These are phyloP conservation scores for Smittia aterrima DNA, from an alignment of 2,888 invertebrate genomes.

Conservation along the genomic window DNA sequence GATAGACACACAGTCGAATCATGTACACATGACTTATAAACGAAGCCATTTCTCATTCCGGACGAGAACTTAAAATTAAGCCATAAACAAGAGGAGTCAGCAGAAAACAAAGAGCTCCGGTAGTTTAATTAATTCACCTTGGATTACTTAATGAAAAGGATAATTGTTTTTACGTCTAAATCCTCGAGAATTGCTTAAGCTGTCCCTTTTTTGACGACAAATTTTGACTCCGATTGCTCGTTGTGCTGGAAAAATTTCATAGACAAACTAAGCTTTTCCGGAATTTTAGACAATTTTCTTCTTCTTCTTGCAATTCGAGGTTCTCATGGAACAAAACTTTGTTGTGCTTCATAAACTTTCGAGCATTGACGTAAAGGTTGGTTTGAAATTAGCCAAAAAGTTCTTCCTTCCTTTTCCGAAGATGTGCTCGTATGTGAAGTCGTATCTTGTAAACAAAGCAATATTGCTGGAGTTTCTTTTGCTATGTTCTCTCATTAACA, in stretches of 20 bases:
- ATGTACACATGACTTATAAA: constrained; percentile 34
- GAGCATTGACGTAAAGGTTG: neutral
- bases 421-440: neutral
- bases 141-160: constrained; percentile 33
- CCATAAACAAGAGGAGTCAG: constrained; percentile 26
- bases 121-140: constrained; percentile 35
- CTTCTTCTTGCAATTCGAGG: neutral
- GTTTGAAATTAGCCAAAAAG: neutral
- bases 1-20: neutral
- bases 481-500: constrained; percentile 11
- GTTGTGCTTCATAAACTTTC: neutral
- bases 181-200: neutral
- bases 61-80: constrained; percentile 16
- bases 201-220: constrained; percentile 4
- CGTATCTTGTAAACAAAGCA: neutral
- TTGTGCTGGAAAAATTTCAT: neutral
- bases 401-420: neutral
- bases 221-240: neutral
- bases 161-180: constrained; percentile 27
- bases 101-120: neutral
- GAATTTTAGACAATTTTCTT: neutral
- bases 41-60: constrained; percentile 26
- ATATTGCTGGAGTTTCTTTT: constrained; percentile 10
- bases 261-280: no score
- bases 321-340: neutral